Percentiles rank a stretch among this genome's conserved stretches.
Evolutionary conservation across 2,888 invertebrate species (phyloP).

Genomic region (Ophraella communa): DNA sequence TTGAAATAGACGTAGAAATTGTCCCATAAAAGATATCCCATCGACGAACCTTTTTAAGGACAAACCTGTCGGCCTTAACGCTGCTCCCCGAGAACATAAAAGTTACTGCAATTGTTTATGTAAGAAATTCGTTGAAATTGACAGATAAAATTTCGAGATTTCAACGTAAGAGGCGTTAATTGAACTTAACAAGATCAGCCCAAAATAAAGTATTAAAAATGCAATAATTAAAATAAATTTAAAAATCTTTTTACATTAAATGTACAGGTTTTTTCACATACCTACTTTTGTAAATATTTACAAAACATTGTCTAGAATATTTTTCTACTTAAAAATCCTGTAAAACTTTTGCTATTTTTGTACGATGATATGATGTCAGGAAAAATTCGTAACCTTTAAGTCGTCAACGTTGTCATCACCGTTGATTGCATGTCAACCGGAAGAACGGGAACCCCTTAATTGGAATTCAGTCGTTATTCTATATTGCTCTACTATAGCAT

Average conservation of each 20-base stretch:
- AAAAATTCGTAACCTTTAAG: constrained; percentile 23
- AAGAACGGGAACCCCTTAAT: constrained; percentile 15
- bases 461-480: constrained; percentile 21
- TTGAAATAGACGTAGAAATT: constrained; percentile 48
- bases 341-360: too few relatives aligned
- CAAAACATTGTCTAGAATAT: too few relatives aligned
- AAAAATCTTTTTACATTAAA: too few relatives aligned
- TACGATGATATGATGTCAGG: constrained; percentile 16
- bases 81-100: constrained; percentile 9
- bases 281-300: too few relatives aligned
- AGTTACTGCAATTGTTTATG: constrained; percentile 16
- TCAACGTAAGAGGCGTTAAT: too few relatives aligned
- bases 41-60: constrained; percentile 38
- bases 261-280: too few relatives aligned
- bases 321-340: too few relatives aligned
- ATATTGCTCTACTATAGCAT: neutral
- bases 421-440: constrained; percentile 19
- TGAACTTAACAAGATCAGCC: too few relatives aligned
- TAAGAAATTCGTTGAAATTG: constrained; percentile 16
- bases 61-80: constrained; percentile 11
- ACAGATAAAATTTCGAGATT: neutral
- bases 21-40: constrained; percentile 45
- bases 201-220: too few relatives aligned
- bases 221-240: too few relatives aligned
- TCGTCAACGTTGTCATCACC: constrained; percentile 20